These are phyloP conservation scores for Nymphalis polychloros DNA, from an alignment of 2,888 invertebrate species.

Conservation along the genomic window DNA sequence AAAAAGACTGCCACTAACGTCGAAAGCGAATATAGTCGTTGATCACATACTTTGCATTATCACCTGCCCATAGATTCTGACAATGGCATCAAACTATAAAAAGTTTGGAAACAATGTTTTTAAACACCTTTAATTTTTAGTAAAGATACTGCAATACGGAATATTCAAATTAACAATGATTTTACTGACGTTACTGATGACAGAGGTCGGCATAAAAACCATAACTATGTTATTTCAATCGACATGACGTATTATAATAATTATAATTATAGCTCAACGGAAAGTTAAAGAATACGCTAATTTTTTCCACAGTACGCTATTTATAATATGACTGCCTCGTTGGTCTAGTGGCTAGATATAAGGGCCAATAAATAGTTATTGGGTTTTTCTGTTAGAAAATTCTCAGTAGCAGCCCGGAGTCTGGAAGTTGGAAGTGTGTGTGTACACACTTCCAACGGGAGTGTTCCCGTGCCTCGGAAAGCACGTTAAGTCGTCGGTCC, in stretches of 20 bases:
- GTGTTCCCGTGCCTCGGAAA: too few relatives aligned
- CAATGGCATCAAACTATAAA: constrained; percentile 3
- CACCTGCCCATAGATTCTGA: neutral
- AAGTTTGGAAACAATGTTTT: constrained; percentile 23
- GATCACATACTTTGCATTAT: neutral
- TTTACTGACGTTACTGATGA: constrained; percentile 14
- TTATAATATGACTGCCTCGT: too few relatives aligned
- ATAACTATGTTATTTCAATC: neutral
- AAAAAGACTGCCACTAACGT: constrained; percentile 7
- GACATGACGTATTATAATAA: neutral
- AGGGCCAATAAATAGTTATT: too few relatives aligned
- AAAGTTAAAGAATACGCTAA: too few relatives aligned
- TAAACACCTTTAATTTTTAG: constrained; percentile 17
- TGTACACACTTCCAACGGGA: too few relatives aligned
- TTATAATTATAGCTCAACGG: too few relatives aligned
- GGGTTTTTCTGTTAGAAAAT: too few relatives aligned
- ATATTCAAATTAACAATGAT: constrained; percentile 5
- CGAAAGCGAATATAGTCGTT: constrained; percentile 14
- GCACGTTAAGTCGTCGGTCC: too few relatives aligned
- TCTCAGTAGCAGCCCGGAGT: too few relatives aligned
- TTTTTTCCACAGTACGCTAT: too few relatives aligned
- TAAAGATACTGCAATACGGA: constrained; percentile 14
- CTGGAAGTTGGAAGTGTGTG: too few relatives aligned
- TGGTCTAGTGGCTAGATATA: too few relatives aligned
- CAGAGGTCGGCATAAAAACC: constrained; percentile 13